A percentile compares a stretch with the other conserved stretches of the same genome.
Evolutionary conservation across 1,140 invertebrate species (phyloP).

Genomic region (Diachasmimorpha longicaudata): DNA sequence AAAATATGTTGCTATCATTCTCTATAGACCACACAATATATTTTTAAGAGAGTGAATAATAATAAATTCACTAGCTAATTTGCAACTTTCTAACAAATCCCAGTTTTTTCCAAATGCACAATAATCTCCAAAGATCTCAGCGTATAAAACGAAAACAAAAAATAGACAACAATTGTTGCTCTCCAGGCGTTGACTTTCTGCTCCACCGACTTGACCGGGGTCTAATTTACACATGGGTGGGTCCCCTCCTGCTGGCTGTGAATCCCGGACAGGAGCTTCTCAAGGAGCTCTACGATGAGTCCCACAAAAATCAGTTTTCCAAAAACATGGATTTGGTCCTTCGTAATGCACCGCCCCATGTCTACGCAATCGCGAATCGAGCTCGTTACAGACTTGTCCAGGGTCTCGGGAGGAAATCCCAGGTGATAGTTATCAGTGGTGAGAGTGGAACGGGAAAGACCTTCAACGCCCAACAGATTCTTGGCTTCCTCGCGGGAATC

Average conservation of each 20-base stretch:
- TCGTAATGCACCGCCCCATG: constrained; percentile 30
- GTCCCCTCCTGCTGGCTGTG: constrained; percentile 45
- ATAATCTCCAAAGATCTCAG: too few species aligned
- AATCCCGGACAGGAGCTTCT: constrained; percentile 43
- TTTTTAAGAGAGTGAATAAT: too few species aligned
- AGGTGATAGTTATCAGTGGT: constrained; percentile 57
- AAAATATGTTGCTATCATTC: too few species aligned
- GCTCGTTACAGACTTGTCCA: constrained; percentile 37
- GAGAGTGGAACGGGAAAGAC: constrained; percentile 62
- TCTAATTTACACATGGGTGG: constrained; percentile 55
- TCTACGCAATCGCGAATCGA: constrained; percentile 34
- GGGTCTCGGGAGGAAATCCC: constrained; percentile 38
- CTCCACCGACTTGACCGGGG: constrained; percentile 39
- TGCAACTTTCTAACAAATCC: too few species aligned
- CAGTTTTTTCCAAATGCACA: too few species aligned
- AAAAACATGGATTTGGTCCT: constrained; percentile 22
- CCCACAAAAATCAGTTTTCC: neutral
- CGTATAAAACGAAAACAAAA: too few species aligned
- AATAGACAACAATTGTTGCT: neutral
- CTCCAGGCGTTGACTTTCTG: constrained; percentile 45
- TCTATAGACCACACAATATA: too few species aligned
- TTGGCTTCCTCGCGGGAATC: constrained; percentile 51
- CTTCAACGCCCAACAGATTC: constrained; percentile 53
- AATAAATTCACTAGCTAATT: too few species aligned
- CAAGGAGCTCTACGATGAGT: constrained; percentile 29